phyloP scores from a whole-genome alignment of 2,888 invertebrate genomes.

The Trachelus tabidus region DNA sequence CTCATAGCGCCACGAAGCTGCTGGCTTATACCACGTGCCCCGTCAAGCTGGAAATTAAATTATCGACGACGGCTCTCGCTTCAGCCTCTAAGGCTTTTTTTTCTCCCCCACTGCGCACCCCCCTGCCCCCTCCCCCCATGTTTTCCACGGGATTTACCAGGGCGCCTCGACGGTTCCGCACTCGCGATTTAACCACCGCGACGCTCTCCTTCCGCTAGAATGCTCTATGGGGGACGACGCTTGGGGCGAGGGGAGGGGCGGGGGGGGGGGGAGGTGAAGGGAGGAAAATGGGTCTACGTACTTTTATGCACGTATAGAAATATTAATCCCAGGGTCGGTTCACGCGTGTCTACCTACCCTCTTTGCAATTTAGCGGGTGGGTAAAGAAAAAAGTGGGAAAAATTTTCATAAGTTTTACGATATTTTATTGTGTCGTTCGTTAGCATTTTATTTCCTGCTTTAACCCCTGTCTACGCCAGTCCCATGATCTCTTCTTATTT shows the following conservation, averaged over 20 bases:
- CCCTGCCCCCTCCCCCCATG: not conserved
- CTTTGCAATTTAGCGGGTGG: not conserved
- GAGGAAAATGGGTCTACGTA: too few relatives aligned
- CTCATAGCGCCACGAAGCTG: too few relatives aligned
- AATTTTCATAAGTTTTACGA: not conserved
- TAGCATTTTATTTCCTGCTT: too few relatives aligned
- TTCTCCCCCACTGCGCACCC: constrained; percentile 5
- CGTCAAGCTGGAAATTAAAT: too few relatives aligned
- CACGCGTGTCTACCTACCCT: too few relatives aligned
- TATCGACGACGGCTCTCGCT: constrained; percentile 2
- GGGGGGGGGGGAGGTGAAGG: not conserved
- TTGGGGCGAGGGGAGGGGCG: not conserved
- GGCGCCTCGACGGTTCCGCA: not conserved
- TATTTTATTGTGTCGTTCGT: too few relatives aligned
- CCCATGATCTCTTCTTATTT: too few relatives aligned
- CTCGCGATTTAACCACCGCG: constrained; percentile 8
- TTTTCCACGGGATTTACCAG: constrained; percentile 18
- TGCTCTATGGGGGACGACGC: too few relatives aligned
- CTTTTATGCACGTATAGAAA: too few relatives aligned
- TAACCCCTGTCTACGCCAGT: too few relatives aligned
- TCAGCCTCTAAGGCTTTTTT: constrained; percentile 10
- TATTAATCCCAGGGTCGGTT: too few relatives aligned
- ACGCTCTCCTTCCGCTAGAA: constrained; percentile 10
- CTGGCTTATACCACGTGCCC: too few relatives aligned
- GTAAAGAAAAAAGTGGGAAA: not conserved